phyloP scores from a whole-genome alignment of 1,140 invertebrate genomes.

The Drosophila ohnishii region DNA sequence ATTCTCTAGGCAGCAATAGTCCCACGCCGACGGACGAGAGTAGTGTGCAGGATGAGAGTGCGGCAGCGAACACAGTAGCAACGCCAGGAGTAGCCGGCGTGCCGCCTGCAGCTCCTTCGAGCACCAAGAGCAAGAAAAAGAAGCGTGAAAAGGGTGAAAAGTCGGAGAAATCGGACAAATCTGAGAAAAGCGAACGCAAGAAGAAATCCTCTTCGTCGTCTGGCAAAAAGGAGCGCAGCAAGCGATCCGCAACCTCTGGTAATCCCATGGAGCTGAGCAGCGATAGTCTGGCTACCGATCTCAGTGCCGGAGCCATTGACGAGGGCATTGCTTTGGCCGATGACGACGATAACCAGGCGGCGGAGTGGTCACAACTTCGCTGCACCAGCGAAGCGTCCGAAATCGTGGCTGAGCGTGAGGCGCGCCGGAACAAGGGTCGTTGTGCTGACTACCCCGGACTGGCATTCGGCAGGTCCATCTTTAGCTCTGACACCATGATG shows the following conservation, averaged over 20 bases:
- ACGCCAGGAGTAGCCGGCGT: conserved; percentile 5
- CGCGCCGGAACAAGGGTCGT: conserved; percentile 88
- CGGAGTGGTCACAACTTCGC: conserved; percentile 90
- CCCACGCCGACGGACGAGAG: conserved; percentile 81
- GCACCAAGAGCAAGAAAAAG: conserved; percentile 64
- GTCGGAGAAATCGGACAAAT: conserved; percentile 50
- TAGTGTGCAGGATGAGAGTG: conserved; percentile 72
- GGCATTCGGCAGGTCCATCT: conserved; percentile 94
- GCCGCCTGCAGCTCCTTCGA: conserved; percentile 14
- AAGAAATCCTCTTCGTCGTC: conserved; percentile 59
- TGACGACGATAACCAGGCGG: conserved; percentile 89
- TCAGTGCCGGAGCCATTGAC: conserved; percentile 79
- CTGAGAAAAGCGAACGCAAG: conserved; percentile 65
- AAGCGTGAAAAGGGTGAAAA: conserved; percentile 64
- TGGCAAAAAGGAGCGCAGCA: conserved; percentile 60
- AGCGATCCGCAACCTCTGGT: conserved; percentile 36
- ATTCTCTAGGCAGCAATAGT: conserved; percentile 78
- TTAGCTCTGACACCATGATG: conserved; percentile 98
- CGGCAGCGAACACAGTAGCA: conserved; percentile 7
- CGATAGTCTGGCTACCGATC: conserved; percentile 84
- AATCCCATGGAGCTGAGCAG: conserved; percentile 64
- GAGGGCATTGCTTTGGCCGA: conserved; percentile 84
- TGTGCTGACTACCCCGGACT: conserved; percentile 96
- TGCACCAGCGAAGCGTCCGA: conserved; percentile 95
- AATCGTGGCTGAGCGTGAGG: conserved; percentile 92